These are phyloP conservation scores for Hypotaenidia philippensis DNA, from an alignment of 2,797 vertebrate species.

Conservation along the genomic window DNA sequence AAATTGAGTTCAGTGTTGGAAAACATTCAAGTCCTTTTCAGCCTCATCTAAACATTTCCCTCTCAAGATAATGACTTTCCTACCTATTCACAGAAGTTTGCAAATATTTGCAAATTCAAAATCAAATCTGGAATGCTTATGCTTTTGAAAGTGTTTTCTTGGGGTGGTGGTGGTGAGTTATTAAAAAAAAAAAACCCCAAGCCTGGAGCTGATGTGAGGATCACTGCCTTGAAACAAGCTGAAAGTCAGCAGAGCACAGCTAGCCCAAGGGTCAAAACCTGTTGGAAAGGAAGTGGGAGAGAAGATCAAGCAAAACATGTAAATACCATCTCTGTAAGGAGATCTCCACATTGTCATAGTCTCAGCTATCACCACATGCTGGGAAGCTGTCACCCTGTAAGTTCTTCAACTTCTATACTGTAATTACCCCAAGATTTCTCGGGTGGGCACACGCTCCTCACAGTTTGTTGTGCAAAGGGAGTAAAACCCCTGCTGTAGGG, in stretches of 20 bases:
- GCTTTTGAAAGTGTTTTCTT: not conserved
- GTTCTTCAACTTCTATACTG: not conserved
- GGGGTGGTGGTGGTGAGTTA: no score
- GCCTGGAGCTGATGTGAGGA: not conserved
- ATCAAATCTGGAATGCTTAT: not conserved
- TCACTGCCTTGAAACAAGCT: not conserved
- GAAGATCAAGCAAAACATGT: not conserved
- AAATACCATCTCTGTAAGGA: not conserved
- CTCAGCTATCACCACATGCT: not conserved
- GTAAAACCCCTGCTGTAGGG: fast-evolving
- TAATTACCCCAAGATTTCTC: not conserved
- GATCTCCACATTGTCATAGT: not conserved
- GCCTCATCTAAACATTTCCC: conserved; percentile 18
- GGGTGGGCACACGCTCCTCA: not conserved
- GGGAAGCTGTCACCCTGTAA: not conserved
- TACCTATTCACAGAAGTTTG: not conserved
- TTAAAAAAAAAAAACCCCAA: not conserved
- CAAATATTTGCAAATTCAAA: conserved; percentile 33
- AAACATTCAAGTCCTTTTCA: conserved; percentile 32
- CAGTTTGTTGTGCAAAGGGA: not conserved
- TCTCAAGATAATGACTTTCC: conserved; percentile 39
- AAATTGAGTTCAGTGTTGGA: conserved; percentile 24
- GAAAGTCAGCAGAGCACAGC: not conserved
- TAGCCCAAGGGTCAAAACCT: not conserved
- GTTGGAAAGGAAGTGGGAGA: not conserved